A percentile compares a stretch with the other conserved stretches of the same genome.
Evolutionary conservation across 2,797 vertebrate species (phyloP).

Genomic region (Myotis planiceps): DNA sequence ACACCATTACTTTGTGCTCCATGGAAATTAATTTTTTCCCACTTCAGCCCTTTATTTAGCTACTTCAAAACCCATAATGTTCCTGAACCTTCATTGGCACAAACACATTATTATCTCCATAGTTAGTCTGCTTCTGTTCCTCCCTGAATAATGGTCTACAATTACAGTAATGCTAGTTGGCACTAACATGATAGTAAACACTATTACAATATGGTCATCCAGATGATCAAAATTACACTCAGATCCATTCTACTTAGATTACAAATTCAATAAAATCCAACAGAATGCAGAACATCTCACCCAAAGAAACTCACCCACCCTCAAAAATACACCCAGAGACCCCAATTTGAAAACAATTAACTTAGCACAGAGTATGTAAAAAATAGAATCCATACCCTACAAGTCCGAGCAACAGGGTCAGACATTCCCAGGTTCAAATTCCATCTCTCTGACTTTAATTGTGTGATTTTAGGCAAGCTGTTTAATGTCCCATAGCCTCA

Average conservation of each 20-base stretch:
- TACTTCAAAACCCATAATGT: not conserved
- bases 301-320: not conserved
- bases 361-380: not conserved
- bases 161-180: not conserved
- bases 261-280: not conserved
- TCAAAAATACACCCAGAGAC: not conserved
- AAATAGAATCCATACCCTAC: not conserved
- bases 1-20: not conserved
- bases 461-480: not conserved
- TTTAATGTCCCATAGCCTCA: not conserved
- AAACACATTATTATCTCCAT: not conserved
- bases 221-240: not conserved
- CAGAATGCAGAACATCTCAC: not conserved
- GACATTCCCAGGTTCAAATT: not conserved
- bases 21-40: not conserved
- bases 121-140: not conserved
- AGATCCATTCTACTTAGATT: not conserved
- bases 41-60: not conserved
- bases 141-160: not conserved
- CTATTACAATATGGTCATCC: not conserved
- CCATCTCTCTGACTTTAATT: not conserved
- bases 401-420: not conserved
- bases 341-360: not conserved
- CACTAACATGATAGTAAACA: not conserved
- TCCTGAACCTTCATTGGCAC: not conserved